Evolutionary conservation across 2,888 invertebrate genomes (phyloP).

Genomic region (Apoda limacodes): DNA sequence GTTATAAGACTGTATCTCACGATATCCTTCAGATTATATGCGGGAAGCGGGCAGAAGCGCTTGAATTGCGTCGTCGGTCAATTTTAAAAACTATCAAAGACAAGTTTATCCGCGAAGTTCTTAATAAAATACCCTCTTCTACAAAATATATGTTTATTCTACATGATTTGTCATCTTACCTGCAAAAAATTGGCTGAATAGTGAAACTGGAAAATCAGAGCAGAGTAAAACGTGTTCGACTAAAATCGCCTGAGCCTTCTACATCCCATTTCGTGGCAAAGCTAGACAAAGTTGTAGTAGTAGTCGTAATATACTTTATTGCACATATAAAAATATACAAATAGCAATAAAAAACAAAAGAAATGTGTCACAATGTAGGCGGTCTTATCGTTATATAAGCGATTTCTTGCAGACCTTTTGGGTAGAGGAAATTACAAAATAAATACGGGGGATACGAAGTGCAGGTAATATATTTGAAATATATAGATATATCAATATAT

Average conservation of each 20-base stretch:
- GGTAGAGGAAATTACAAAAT: too few relatives aligned
- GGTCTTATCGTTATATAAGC: too few relatives aligned
- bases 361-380: too few relatives aligned
- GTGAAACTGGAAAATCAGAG: constrained; percentile 3
- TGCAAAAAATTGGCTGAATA: constrained; percentile 6
- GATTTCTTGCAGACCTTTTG: too few relatives aligned
- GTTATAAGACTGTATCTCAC: constrained; percentile 10
- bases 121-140: constrained; percentile 8
- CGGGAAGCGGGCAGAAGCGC: constrained; percentile 12
- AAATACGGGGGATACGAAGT: too few relatives aligned
- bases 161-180: background rate
- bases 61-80: constrained; percentile 7
- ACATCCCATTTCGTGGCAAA: too few relatives aligned
- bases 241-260: constrained; percentile 1
- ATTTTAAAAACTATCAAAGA: constrained; percentile 4
- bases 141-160: constrained; percentile 9
- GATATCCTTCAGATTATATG: constrained; percentile 14
- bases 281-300: too few relatives aligned
- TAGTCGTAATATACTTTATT: too few relatives aligned
- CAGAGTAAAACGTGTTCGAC: background rate
- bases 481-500: too few relatives aligned
- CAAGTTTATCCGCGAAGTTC: constrained; percentile 5
- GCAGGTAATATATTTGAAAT: too few relatives aligned
- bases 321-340: too few relatives aligned
- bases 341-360: too few relatives aligned